These are phyloP conservation scores for Conus ventricosus DNA, from an alignment of 1,140 invertebrate species.

Conservation along the genomic window DNA sequence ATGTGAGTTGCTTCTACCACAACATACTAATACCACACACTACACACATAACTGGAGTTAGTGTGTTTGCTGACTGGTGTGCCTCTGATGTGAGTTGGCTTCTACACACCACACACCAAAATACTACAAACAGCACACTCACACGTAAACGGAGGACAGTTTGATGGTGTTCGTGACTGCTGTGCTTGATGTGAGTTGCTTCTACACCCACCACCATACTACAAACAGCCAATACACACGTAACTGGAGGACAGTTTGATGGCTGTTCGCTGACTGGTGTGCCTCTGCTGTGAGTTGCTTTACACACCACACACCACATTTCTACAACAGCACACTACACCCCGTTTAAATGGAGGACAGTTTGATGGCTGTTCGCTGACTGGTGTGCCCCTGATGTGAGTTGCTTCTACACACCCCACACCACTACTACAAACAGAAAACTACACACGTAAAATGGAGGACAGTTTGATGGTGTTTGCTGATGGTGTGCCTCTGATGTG, in stretches of 20 bases:
- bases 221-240: too few relatives aligned
- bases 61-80: too few relatives aligned
- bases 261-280: conserved; percentile 91
- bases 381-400: conserved; percentile 92
- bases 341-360: conserved; percentile 88
- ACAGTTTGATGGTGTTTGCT: too few relatives aligned
- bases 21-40: background rate
- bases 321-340: background rate
- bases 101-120: too few relatives aligned
- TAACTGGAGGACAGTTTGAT: conserved; percentile 80
- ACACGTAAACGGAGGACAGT: conserved; percentile 71
- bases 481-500: too few relatives aligned
- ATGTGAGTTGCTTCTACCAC: conserved; percentile 80
- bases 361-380: conserved; percentile 88
- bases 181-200: conserved; percentile 89
- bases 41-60: too few relatives aligned
- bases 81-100: too few relatives aligned
- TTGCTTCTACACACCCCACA: conserved; percentile 74
- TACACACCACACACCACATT: background rate
- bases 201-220: too few relatives aligned
- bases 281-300: conserved; percentile 85
- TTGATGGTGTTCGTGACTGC: conserved; percentile 90
- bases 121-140: too few relatives aligned
- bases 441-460: too few relatives aligned
- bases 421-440: background rate